Percentiles rank a stretch among this genome's conserved stretches.
phyloP scores from a whole-genome alignment of 2,797 vertebrate species.

The Channa striata region DNA sequence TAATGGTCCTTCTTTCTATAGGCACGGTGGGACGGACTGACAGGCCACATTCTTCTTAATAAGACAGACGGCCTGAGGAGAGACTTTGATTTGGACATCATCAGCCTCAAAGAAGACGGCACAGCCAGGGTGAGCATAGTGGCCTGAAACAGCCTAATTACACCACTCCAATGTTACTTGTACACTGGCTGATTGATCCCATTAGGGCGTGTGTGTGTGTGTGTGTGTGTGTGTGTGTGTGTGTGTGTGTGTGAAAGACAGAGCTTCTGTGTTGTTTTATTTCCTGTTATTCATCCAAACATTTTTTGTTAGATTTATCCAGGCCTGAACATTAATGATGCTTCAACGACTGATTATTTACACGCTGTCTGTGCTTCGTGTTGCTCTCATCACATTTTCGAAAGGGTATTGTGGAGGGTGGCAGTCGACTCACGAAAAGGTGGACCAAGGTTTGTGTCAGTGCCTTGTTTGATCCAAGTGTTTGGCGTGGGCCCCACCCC shows the following conservation, averaged over 20 bases:
- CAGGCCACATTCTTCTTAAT: slow-evolving; percentile 96
- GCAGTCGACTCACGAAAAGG: slow-evolving; percentile 91
- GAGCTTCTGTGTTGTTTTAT: slow-evolving; percentile 2
- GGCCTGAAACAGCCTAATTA: slow-evolving; percentile 61
- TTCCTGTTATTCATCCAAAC: slow-evolving; percentile 15
- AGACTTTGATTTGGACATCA: slow-evolving; percentile 98
- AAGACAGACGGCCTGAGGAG: slow-evolving; percentile 95
- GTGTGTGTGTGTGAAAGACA: background rate
- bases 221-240: background rate
- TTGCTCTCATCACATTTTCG: slow-evolving; percentile 70
- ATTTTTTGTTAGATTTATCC: slow-evolving; percentile 35
- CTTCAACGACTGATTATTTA: slow-evolving; percentile 45
- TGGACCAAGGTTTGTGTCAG: slow-evolving; percentile 96
- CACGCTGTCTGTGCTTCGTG: slow-evolving; percentile 44
- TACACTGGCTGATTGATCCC: slow-evolving; percentile 44
- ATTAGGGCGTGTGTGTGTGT: slow-evolving; percentile 39
- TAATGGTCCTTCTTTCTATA: slow-evolving; percentile 56
- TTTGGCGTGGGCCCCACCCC: slow-evolving; percentile 42
- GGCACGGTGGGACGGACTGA: slow-evolving; percentile 97
- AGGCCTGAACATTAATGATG: slow-evolving; percentile 29
- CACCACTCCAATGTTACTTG: slow-evolving; percentile 45
- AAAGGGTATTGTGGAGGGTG: slow-evolving; percentile 89
- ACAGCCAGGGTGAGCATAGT: slow-evolving; percentile 90
- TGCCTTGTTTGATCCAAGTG: slow-evolving; percentile 58
- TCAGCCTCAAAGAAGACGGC: slow-evolving; percentile 97